Percentiles rank a stretch among this genome's conserved stretches.
Evolutionary conservation across 1,140 invertebrate species (phyloP).

Genomic region (Chrysomallon squamiferum): DNA sequence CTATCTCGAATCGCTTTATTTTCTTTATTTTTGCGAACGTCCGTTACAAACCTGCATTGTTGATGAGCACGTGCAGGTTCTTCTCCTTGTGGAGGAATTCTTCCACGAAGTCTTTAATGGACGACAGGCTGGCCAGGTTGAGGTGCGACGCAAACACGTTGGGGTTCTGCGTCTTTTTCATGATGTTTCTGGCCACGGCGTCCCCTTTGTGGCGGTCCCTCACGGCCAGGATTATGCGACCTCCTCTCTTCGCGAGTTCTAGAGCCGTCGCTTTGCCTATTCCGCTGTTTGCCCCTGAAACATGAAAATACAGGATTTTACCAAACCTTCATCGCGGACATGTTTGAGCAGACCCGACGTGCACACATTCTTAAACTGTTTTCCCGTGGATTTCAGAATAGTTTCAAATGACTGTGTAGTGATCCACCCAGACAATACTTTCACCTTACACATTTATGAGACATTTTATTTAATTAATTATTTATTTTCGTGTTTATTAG

Average conservation of each 20-base stretch:
- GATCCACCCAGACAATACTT: too few relatives aligned
- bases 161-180: conserved; percentile 51
- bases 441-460: too few relatives aligned
- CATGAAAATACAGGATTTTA: neutral
- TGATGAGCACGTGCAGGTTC: conserved; percentile 53
- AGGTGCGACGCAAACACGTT: conserved; percentile 47
- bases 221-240: conserved; percentile 50
- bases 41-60: conserved; percentile 65
- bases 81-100: conserved; percentile 45
- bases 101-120: conserved; percentile 49
- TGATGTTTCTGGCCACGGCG: conserved; percentile 55
- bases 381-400: too few relatives aligned
- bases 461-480: too few relatives aligned
- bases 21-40: too few relatives aligned
- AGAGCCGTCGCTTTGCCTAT: conserved; percentile 56
- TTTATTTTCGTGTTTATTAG: too few relatives aligned
- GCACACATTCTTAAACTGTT: too few relatives aligned
- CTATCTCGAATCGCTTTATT: too few relatives aligned
- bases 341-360: too few relatives aligned
- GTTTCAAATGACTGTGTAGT: too few relatives aligned
- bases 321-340: too few relatives aligned
- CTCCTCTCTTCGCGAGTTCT: conserved; percentile 56
- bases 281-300: conserved; percentile 59
- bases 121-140: conserved; percentile 48
- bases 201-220: conserved; percentile 55